Conservation (phyloP, 2,888 invertebrate genomes). For the Steromphala cineraria region DNA sequence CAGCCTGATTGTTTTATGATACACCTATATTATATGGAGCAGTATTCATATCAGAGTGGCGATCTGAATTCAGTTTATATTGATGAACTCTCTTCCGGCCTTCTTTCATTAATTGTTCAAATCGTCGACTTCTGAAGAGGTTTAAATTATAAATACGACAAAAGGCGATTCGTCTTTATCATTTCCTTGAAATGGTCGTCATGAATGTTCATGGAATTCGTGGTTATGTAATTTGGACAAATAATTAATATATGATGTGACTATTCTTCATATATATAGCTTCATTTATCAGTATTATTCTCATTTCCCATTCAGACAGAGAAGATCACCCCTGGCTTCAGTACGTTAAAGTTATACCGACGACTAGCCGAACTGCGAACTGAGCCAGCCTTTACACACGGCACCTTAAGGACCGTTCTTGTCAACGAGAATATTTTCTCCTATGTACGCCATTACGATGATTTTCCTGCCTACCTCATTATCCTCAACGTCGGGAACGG, state of each 20-base stretch:
- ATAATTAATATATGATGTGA: neutral
- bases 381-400: slow-evolving; percentile 60
- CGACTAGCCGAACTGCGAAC: slow-evolving; percentile 55
- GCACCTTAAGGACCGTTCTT: slow-evolving; percentile 43
- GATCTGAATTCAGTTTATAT: no score
- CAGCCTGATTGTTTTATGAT: no score
- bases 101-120: no score
- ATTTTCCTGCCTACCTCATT: slow-evolving; percentile 52
- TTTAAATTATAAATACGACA: no score
- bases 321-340: slow-evolving; percentile 7
- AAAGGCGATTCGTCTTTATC: no score
- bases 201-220: no score
- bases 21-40: no score
- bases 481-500: slow-evolving; percentile 58
- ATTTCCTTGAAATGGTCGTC: no score
- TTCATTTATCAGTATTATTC: neutral
- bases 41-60: no score
- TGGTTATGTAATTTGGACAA: no score
- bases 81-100: no score
- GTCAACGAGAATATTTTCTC: slow-evolving; percentile 50
- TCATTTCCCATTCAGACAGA: neutral
- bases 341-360: slow-evolving; percentile 55
- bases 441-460: slow-evolving; percentile 50
- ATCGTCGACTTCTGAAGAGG: no score
- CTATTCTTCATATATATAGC: neutral